phyloP scores from a whole-genome alignment of 2,797 vertebrate species.

The Danio aesculapii region DNA sequence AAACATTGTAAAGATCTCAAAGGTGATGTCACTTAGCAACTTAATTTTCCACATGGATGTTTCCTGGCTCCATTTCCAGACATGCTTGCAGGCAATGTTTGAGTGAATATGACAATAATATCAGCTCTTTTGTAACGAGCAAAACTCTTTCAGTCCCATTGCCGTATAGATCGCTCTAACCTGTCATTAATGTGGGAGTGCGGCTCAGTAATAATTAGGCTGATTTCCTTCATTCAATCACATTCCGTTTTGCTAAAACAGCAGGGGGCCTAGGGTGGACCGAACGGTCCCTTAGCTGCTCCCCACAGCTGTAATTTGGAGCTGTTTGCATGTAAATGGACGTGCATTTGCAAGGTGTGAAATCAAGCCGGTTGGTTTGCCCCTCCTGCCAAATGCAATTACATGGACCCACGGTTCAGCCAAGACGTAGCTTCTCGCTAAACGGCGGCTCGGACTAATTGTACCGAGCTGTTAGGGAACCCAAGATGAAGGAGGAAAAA shows the following conservation, averaged over 20 bases:
- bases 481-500: slow-evolving; percentile 35
- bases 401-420: slow-evolving; percentile 33
- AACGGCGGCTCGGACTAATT: slow-evolving; percentile 32
- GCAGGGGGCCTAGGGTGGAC: neutral
- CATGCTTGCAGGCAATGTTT: neutral
- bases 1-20: neutral
- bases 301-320: slow-evolving; percentile 42
- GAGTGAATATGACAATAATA: slow-evolving; percentile 1
- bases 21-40: slow-evolving; percentile 30
- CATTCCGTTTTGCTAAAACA: slow-evolving; percentile 2
- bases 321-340: slow-evolving; percentile 47
- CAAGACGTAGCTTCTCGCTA: slow-evolving; percentile 12
- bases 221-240: slow-evolving; percentile 29
- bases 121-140: neutral
- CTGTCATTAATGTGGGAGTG: slow-evolving; percentile 12
- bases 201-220: slow-evolving; percentile 26
- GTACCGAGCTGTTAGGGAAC: slow-evolving; percentile 30
- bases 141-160: neutral
- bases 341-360: slow-evolving; percentile 35
- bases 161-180: neutral
- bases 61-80: neutral
- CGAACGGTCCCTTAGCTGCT: neutral
- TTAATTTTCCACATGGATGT: slow-evolving; percentile 10
- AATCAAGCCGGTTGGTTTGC: slow-evolving; percentile 33
- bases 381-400: slow-evolving; percentile 47